A percentile compares a stretch with the other conserved stretches of the same genome.
These are phyloP conservation scores for Campoplex capitator DNA, from an alignment of 2,888 invertebrate genomes.

Conservation along the genomic window DNA sequence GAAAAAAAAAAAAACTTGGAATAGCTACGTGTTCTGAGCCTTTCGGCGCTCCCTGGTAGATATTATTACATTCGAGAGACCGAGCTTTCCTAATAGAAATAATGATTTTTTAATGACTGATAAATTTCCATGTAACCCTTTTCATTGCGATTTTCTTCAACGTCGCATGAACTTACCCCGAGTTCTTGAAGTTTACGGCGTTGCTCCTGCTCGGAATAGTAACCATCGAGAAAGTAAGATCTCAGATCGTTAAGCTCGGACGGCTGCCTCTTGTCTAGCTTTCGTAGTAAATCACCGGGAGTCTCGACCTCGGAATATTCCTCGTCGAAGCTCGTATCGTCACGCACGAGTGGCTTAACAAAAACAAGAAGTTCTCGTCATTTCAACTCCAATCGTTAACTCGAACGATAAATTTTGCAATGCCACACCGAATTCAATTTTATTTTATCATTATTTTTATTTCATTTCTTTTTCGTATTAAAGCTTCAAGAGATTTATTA, in stretches of 20 bases:
- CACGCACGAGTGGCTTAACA: constrained; percentile 50
- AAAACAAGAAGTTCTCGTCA: constrained; percentile 25
- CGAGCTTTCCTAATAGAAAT: not conserved
- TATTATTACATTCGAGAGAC: not conserved
- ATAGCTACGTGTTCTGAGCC: too few relatives aligned
- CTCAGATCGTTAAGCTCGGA: constrained; percentile 72
- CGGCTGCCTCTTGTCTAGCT: constrained; percentile 77
- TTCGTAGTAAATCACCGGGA: constrained; percentile 69
- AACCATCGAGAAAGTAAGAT: constrained; percentile 73
- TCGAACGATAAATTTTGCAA: constrained; percentile 13
- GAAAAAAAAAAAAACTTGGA: not conserved
- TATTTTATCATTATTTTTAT: not conserved
- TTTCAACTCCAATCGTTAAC: constrained; percentile 2
- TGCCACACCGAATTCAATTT: not conserved
- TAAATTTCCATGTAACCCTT: constrained; percentile 1
- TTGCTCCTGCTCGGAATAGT: constrained; percentile 72
- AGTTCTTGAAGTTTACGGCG: constrained; percentile 73
- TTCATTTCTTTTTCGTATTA: not conserved
- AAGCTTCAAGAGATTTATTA: not conserved
- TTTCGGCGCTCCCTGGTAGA: not conserved
- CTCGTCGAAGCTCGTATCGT: constrained; percentile 60
- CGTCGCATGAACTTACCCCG: constrained; percentile 72
- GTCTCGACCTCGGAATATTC: constrained; percentile 64
- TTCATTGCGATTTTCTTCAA: not conserved
- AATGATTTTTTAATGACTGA: not conserved